A percentile compares a stretch with the other conserved stretches of the same genome.
These are phyloP conservation scores for Calephelis virginiensis DNA, from an alignment of 1,140 invertebrate genomes.

Conservation along the genomic window DNA sequence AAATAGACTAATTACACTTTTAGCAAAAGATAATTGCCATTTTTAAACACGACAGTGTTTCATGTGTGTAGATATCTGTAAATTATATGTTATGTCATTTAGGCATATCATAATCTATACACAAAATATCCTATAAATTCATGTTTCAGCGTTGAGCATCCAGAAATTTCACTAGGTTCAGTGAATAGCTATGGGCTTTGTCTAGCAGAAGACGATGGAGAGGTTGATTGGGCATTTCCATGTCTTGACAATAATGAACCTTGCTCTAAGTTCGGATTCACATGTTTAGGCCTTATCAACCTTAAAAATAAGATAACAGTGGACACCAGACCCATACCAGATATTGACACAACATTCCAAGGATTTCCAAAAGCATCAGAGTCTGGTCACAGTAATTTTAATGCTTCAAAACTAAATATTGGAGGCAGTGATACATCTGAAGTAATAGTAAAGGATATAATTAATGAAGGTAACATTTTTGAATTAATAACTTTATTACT, in stretches of 20 bases:
- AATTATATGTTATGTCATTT: too few species aligned
- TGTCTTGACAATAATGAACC: conserved; percentile 91
- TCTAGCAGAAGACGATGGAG: conserved; percentile 98
- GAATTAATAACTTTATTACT: background rate
- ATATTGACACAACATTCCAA: conserved; percentile 58
- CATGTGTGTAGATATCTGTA: too few species aligned
- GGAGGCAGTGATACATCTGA: conserved; percentile 63
- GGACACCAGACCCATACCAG: conserved; percentile 58
- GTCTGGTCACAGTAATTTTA: conserved; percentile 60
- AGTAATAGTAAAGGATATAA: conserved; percentile 56
- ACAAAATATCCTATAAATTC: background rate
- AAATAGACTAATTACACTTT: too few species aligned
- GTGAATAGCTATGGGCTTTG: conserved; percentile 89
- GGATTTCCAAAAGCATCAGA: conserved; percentile 57
- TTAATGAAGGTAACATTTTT: conserved; percentile 54
- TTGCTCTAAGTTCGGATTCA: conserved; percentile 95
- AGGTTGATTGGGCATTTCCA: conserved; percentile 96
- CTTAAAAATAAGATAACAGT: conserved; percentile 58
- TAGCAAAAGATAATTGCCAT: too few species aligned
- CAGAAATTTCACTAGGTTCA: conserved; percentile 79
- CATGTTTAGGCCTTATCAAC: conserved; percentile 92
- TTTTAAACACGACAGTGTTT: too few species aligned
- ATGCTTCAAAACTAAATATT: conserved; percentile 57
- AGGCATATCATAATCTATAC: background rate
- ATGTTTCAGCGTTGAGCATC: conserved; percentile 79